phyloP scores from a whole-genome alignment of 2,797 vertebrate species.

The Phylloscopus collybita region DNA sequence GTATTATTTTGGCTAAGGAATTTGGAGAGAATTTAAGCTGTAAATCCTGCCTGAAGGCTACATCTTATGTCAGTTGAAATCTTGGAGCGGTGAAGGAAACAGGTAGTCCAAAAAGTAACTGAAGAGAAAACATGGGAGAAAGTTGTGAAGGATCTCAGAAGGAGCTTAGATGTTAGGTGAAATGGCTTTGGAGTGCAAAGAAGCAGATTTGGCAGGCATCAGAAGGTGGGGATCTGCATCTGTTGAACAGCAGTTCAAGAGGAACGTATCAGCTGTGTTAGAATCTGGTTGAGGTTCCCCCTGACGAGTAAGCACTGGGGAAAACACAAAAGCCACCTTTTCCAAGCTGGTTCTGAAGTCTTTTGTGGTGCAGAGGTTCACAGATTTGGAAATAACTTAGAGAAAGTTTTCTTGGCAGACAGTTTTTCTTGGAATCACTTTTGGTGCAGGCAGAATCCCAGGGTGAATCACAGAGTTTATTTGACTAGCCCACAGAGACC shows the following conservation, averaged over 20 bases:
- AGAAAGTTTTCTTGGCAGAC: not conserved
- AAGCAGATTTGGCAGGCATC: not conserved
- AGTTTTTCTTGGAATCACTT: not conserved
- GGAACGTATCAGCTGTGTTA: fast-evolving
- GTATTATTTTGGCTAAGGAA: not conserved
- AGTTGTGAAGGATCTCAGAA: not conserved
- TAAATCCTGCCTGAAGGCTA: not conserved
- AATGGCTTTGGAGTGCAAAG: not conserved
- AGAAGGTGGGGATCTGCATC: not conserved
- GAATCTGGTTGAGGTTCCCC: not conserved
- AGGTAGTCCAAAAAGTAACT: not conserved
- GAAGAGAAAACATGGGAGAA: not conserved
- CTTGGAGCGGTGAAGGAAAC: not conserved
- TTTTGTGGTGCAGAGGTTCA: not conserved
- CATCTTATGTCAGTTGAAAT: not conserved
- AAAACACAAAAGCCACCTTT: not conserved
- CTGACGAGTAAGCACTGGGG: not conserved
- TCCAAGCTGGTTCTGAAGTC: not conserved
- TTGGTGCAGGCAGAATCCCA: not conserved
- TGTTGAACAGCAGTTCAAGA: not conserved
- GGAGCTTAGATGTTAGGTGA: not conserved
- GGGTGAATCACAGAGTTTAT: not conserved
- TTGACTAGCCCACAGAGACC: not conserved
- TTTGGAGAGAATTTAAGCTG: not conserved
- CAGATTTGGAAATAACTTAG: not conserved